Evolutionary conservation across 2,888 invertebrate genomes (phyloP), one percentile per base, ranked within the genome.

Genomic region (Pyralis farinalis): DNA sequence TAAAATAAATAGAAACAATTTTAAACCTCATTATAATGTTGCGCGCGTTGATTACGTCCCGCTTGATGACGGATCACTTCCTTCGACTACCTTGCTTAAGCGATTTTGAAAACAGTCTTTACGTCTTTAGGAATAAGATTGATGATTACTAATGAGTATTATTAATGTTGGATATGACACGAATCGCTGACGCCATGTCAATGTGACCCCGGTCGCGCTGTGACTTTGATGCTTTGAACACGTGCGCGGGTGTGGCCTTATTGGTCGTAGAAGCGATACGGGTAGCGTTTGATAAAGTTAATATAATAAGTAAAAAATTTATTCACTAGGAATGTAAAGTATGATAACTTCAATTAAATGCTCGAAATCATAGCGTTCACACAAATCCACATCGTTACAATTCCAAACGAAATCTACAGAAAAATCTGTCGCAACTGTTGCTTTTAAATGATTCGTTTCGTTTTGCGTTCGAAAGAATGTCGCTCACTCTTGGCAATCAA

Each of bases 31-130:
- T 79, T 77, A 68, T 61, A 62, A 78, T 73, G 71, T 65, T 63
- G 60, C 54, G 58, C 63, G 64, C 71, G 71, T 74, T 68, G 63
- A 71, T 70, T 66, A 55, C 58, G 71, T 72, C 64, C 55, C 59
- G 47, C 49, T 42, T 49, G 44, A 53, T 79, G 78, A 79, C 59
- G 64, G 71, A 79, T 78, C 55, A 63, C 66, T 79, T 79, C 80
- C 79, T 70, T 43, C 11, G 49, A 46, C 46, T 38, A 58, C 35
- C 34, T 46, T 43, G 28, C 37, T 41, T 38, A 47, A 29, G 29
- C 30, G 27, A 16, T 33, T 25, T 33, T 10, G 28, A 39, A 27
- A 38, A 39, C 10, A 12, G 21, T 9, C 37, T 25, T 37, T 37
- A 37, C 25, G 20, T 5, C 12, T 22, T 9, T 16, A 31, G n/a